Evolutionary conservation across 2,113 vertebrate genomes (phyloP).

Genomic region (Numenius arquata): DNA sequence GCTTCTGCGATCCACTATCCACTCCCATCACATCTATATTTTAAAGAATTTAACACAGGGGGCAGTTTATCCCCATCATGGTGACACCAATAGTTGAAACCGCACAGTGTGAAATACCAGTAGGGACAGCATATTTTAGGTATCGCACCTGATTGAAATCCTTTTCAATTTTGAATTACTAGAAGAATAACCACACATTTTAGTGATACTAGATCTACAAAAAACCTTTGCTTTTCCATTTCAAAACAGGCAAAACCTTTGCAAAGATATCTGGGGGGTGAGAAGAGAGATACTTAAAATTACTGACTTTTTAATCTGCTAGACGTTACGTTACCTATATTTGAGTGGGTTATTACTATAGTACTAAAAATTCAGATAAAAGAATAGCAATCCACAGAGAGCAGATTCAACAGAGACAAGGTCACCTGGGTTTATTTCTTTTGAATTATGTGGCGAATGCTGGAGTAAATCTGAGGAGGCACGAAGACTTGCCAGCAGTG

Average conservation of each 20-base stretch:
- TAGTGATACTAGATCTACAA: neutral
- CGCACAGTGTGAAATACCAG: neutral
- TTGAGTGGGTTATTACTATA: neutral
- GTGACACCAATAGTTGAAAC: neutral
- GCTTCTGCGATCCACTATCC: neutral
- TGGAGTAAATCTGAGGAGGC: constrained; percentile 24
- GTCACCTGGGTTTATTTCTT: constrained; percentile 22
- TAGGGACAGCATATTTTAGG: neutral
- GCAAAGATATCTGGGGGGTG: neutral
- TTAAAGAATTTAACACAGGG: neutral
- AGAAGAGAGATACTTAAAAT: neutral
- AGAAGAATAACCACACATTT: neutral
- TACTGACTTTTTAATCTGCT: neutral
- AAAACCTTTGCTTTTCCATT: neutral
- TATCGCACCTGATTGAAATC: neutral
- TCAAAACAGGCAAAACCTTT: neutral
- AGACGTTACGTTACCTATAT: neutral
- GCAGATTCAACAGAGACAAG: neutral
- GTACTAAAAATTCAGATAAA: neutral
- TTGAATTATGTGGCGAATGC: neutral
- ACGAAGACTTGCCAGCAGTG: constrained; percentile 13
- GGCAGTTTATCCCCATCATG: neutral
- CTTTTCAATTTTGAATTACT: neutral
- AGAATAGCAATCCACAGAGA: neutral
- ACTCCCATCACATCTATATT: neutral